A percentile compares a stretch with the other conserved stretches of the same genome.
phyloP scores from a whole-genome alignment of 2,113 vertebrate genomes.

The Ctenomys sociabilis region DNA sequence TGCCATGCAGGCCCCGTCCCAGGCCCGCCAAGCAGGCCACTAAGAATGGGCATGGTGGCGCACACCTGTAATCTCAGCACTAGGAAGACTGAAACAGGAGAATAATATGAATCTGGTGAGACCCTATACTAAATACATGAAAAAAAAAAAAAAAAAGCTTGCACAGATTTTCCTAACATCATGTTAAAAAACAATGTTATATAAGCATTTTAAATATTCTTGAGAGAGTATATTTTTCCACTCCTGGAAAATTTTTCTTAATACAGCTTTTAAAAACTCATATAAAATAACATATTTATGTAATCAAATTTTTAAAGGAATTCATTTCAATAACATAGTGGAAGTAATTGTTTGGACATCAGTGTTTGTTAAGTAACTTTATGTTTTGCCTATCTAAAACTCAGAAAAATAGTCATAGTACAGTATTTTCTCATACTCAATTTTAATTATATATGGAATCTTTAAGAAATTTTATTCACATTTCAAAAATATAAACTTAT shows the following conservation, averaged over 20 bases:
- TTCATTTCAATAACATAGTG: conserved; percentile 15
- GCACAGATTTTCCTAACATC: conserved; percentile 16
- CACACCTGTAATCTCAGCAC: no score
- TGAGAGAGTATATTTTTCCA: neutral
- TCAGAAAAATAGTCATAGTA: conserved; percentile 7
- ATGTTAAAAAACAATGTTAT: conserved; percentile 7
- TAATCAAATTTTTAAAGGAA: conserved; percentile 21
- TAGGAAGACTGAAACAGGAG: no score
- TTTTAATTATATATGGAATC: neutral
- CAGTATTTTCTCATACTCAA: conserved; percentile 30
- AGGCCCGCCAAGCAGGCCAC: no score
- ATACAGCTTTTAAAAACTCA: conserved; percentile 30
- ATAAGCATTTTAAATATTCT: conserved; percentile 18
- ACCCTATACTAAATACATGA: no score
- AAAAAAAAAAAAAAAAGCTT: neutral
- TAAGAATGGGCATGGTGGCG: no score
- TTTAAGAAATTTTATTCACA: conserved; percentile 36
- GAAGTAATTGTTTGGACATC: conserved; percentile 49
- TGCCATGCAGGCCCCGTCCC: no score
- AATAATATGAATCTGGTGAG: no score
- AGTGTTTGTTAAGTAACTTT: conserved; percentile 7
- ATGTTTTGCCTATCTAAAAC: neutral
- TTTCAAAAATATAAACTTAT: conserved; percentile 2
- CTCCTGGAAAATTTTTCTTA: conserved; percentile 32
- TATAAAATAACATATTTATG: conserved; percentile 35